Percentiles rank a stretch among this genome's conserved stretches.
phyloP scores from a whole-genome alignment of 2,888 invertebrate genomes.

The Acutogordius australiensis region DNA sequence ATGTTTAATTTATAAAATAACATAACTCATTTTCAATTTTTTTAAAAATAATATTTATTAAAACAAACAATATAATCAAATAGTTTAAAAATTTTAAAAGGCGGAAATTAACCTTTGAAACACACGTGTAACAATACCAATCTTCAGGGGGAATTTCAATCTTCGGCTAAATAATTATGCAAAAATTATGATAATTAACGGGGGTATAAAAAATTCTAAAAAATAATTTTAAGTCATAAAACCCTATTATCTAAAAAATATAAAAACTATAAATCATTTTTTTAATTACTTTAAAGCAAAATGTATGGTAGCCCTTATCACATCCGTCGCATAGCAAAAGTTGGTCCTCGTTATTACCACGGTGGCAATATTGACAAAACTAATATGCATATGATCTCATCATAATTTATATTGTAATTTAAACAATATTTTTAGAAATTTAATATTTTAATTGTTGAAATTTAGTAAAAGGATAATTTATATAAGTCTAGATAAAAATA shows the following conservation, averaged over 20 bases:
- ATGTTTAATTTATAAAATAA: too few species aligned
- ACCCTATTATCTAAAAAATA: too few species aligned
- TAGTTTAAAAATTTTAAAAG: too few species aligned
- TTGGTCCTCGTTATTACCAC: slow-evolving; percentile 79
- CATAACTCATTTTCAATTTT: background rate
- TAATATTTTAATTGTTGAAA: too few species aligned
- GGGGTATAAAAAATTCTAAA: too few species aligned
- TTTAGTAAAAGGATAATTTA: too few species aligned
- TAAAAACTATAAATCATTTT: too few species aligned
- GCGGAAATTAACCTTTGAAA: slow-evolving; percentile 6
- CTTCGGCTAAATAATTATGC: slow-evolving; percentile 33
- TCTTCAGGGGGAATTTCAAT: slow-evolving; percentile 93
- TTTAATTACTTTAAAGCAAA: slow-evolving; percentile 46
- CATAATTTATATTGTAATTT: too few species aligned
- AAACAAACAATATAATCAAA: too few species aligned
- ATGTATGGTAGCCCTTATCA: slow-evolving; percentile 90
- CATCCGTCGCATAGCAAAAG: slow-evolving; percentile 79
- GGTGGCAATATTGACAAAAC: slow-evolving; percentile 87
- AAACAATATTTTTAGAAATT: background rate
- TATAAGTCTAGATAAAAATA: too few species aligned
- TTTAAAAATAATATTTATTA: background rate
- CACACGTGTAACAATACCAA: slow-evolving; percentile 85
- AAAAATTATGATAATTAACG: background rate
- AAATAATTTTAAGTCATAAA: background rate
- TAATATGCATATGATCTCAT: too few species aligned